These are phyloP conservation scores for Spatulosminthurus flaviceps DNA, from an alignment of 2,888 invertebrate genomes.

Conservation along the genomic window DNA sequence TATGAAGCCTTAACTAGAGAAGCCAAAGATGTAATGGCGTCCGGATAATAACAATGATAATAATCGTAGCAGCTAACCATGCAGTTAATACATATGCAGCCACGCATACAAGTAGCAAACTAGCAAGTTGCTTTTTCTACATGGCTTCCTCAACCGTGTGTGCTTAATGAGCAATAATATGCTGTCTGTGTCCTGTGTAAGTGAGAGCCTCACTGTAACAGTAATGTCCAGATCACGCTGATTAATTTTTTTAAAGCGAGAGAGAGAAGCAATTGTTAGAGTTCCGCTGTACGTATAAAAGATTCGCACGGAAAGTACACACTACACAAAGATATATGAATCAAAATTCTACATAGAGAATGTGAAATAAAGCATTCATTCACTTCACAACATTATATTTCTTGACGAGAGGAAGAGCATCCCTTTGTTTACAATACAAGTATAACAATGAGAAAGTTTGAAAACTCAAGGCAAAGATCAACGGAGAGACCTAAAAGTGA, in stretches of 20 bases:
- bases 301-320: background rate
- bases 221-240: constrained; percentile 31
- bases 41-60: constrained; percentile 9
- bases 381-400: background rate
- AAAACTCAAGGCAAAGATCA: constrained; percentile 26
- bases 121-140: background rate
- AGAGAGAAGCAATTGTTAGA: background rate
- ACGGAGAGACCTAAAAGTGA: background rate
- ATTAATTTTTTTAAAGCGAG: constrained; percentile 23
- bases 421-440: background rate
- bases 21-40: too few relatives aligned
- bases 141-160: constrained; percentile 8
- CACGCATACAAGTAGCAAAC: too few relatives aligned
- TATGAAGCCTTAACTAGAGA: background rate
- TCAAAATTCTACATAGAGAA: background rate
- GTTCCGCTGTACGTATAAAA: background rate
- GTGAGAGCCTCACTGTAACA: constrained; percentile 22
- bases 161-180: background rate
- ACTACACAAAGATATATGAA: background rate
- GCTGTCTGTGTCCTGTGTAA: background rate
- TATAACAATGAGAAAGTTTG: background rate
- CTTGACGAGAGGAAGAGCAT: background rate
- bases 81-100: too few relatives aligned
- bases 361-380: background rate
- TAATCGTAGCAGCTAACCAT: background rate